Base-by-base conservation (phyloP, 2,797 vertebrate species). In the Miopithecus talapoin region DNA sequence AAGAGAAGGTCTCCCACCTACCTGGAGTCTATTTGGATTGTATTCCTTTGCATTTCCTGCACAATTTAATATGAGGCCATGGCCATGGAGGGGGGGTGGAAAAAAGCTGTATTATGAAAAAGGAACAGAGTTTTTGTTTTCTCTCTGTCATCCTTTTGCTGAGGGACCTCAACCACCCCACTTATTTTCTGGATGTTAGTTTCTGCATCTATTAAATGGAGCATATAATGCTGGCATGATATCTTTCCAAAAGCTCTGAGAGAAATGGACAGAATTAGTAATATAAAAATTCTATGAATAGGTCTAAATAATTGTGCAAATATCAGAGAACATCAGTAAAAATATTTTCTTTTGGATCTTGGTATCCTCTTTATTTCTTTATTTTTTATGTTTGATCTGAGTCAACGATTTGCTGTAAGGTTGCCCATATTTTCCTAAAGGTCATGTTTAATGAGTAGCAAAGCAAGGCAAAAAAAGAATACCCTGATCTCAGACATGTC, bases 301-400 rank as follows among this genome's bases (percentile, higher is more conserved):
- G 4, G 26, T 91, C 68, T 72, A 83, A 86, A 12, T 28, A 75
- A 17, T 48, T 76, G 36, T 28, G 22, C 33, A 96, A 91, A 48
- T 88, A 72, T 81, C 72, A 89, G 36, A n/a, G 36, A 89, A 75
- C 36, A 86, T 43, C 16, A 78, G 3, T 85, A 68, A 94, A 89
- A 50, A 55, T 39, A 48, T 39, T 95, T 94, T 53, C 72, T 94
- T 68, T 97, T 74, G 17, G 33, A 46, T 87, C 50, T 85, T 81
- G 2, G 9, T 70, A 36, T 43, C 2, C 21, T 86, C 5, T 85
- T 68, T 39, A 13, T 79, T 93, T 57, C 17, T 87, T 94, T 81
- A 43, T 7, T 39, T 97, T 89, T 86, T 5, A 3, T 76, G 5
- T 72, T 72, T 72, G 14, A 59, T 64, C 41, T 87, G 30, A 75